Percentiles rank a stretch among this genome's conserved stretches.
phyloP scores from a whole-genome alignment of 1,140 invertebrate species.

The Drosophila varians region DNA sequence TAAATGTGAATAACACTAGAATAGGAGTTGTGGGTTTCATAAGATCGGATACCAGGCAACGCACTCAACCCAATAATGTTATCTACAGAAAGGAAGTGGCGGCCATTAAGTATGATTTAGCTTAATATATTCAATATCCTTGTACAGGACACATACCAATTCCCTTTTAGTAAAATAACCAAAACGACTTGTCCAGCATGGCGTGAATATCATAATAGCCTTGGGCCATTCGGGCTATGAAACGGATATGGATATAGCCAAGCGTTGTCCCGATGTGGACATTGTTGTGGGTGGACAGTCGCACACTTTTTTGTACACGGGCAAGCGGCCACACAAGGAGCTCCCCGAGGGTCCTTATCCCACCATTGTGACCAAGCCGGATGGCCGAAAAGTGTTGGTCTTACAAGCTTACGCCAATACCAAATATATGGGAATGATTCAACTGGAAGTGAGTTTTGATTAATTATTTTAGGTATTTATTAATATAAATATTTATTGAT shows the following conservation, averaged over 20 bases:
- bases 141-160: too few species aligned
- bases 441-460: conserved; percentile 65
- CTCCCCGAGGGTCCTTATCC: conserved; percentile 90
- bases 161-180: conserved; percentile 85
- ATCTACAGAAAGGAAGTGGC: conserved; percentile 89
- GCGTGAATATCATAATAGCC: conserved; percentile 93
- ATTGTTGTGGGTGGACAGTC: conserved; percentile 94
- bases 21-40: conserved; percentile 95
- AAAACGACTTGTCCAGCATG: conserved; percentile 85
- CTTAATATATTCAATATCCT: rapidly evolving
- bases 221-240: conserved; percentile 94
- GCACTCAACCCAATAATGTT: conserved; percentile 86
- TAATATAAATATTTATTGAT: neutral
- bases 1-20: conserved; percentile 86
- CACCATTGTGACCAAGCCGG: conserved; percentile 88
- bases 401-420: conserved; percentile 96
- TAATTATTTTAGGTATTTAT: neutral
- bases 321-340: conserved; percentile 29
- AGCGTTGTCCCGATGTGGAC: conserved; percentile 91
- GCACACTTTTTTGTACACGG: conserved; percentile 90
- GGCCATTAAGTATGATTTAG: conserved; percentile 85
- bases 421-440: conserved; percentile 93
- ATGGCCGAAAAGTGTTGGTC: conserved; percentile 89
- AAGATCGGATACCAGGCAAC: conserved; percentile 90
- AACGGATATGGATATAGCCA: conserved; percentile 91